Percentiles rank a stretch among this genome's conserved stretches.
Evolutionary conservation across 2,797 vertebrate genomes (phyloP).

Genomic region (Labroides dimidiatus): DNA sequence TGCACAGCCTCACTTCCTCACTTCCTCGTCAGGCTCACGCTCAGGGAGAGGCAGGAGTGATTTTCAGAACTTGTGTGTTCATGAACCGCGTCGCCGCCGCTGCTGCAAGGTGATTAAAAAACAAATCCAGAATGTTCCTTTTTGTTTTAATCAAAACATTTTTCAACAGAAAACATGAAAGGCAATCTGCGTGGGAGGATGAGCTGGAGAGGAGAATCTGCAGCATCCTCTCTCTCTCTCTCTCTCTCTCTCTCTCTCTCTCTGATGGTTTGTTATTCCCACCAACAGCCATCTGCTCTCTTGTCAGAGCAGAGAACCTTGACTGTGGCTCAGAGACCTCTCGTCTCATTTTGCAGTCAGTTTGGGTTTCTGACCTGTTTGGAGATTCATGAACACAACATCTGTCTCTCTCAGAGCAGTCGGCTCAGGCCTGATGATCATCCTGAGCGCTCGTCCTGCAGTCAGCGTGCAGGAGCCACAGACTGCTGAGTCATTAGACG

Average conservation of each 20-base stretch:
- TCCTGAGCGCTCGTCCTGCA: conserved; percentile 14
- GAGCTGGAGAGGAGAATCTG: conserved; percentile 41
- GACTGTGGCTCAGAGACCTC: conserved; percentile 72
- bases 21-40: conserved; percentile 10
- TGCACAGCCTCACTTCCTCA: conserved; percentile 27
- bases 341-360: conserved; percentile 74
- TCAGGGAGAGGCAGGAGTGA: not conserved
- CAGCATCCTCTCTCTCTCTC: conserved; percentile 47
- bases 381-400: conserved; percentile 68
- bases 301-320: conserved; percentile 74
- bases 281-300: conserved; percentile 76
- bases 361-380: conserved; percentile 69
- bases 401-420: conserved; percentile 67
- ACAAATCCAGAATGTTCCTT: conserved; percentile 1
- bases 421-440: conserved; percentile 47
- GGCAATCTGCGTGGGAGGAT: conserved; percentile 47
- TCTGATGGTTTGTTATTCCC: conserved; percentile 72
- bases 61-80: not conserved
- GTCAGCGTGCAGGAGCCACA: not conserved
- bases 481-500: conserved; percentile 5
- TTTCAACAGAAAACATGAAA: conserved; percentile 54
- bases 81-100: too few species aligned
- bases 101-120: conserved; percentile 13
- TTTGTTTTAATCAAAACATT: conserved; percentile 46
- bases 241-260: conserved; percentile 44